phyloP scores from a whole-genome alignment of 2,113 vertebrate species.

The Spea bombifrons region DNA sequence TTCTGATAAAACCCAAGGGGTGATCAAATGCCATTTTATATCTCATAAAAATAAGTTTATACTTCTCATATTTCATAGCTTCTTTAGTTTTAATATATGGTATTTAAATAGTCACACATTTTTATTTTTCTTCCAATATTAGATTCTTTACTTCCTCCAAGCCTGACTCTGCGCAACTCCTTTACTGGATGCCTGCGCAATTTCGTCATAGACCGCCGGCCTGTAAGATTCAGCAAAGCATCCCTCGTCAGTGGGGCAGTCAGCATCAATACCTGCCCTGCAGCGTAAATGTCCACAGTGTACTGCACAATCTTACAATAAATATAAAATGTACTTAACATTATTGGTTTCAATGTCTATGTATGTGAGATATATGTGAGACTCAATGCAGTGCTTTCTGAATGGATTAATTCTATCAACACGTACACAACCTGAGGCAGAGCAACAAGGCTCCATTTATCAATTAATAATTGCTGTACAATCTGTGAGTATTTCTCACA shows the following conservation, averaged over 20 bases:
- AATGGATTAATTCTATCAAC: no score
- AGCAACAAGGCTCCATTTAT: no score
- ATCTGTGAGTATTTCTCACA: no score
- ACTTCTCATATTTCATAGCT: not conserved
- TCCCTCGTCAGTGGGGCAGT: constrained; percentile 84
- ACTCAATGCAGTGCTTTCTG: no score
- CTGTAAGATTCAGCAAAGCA: constrained; percentile 82
- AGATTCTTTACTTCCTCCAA: constrained; percentile 77
- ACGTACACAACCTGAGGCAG: no score
- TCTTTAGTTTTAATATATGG: not conserved
- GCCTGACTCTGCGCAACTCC: constrained; percentile 66
- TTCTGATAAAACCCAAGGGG: no score
- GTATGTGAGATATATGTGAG: not conserved
- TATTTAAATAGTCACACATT: not conserved
- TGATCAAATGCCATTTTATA: not conserved
- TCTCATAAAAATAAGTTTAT: no score
- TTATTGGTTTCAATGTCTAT: not conserved
- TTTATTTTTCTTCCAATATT: constrained; percentile 58
- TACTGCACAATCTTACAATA: constrained; percentile 24
- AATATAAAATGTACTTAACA: constrained; percentile 11
- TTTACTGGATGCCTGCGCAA: constrained; percentile 89
- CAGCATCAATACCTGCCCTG: constrained; percentile 84
- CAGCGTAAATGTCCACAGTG: constrained; percentile 61
- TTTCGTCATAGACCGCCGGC: constrained; percentile 77
- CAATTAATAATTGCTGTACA: no score